Percentiles rank a stretch among this genome's conserved stretches.
These are phyloP conservation scores for Callospermophilus lateralis DNA, from an alignment of 2,113 vertebrate species.

Conservation along the genomic window DNA sequence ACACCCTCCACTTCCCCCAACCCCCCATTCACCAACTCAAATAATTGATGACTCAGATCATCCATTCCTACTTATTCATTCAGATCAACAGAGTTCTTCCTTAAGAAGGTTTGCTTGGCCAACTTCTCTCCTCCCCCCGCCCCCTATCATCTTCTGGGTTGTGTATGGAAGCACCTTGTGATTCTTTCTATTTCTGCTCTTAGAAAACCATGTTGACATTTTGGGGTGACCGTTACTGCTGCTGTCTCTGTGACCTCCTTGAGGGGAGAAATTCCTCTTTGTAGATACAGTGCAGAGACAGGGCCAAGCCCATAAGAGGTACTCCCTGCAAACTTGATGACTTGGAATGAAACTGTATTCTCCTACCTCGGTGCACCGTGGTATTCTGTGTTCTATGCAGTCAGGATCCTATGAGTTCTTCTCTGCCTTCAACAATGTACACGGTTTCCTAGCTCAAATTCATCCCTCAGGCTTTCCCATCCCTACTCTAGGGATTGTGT, in stretches of 20 bases:
- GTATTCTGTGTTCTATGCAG: background rate
- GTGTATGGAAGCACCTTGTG: background rate
- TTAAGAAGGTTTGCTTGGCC: background rate
- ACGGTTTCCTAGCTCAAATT: background rate
- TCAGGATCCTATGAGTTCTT: rapidly evolving
- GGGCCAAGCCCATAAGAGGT: too few relatives aligned
- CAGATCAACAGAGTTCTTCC: background rate
- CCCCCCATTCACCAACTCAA: background rate
- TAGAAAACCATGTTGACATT: background rate
- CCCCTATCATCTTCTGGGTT: background rate
- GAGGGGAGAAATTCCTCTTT: background rate
- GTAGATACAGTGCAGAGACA: background rate
- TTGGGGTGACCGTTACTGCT: background rate
- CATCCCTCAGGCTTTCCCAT: background rate
- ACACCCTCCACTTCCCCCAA: background rate
- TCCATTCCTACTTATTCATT: background rate
- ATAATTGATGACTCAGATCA: background rate
- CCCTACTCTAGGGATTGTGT: background rate
- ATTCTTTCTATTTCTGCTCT: background rate
- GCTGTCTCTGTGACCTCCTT: background rate
- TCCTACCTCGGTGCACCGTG: background rate
- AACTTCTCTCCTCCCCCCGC: background rate
- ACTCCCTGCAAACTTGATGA: background rate
- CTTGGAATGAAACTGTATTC: background rate
- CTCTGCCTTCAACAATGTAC: background rate